Base-by-base conservation (phyloP, 2,888 invertebrate genomes). In the Catocala sponsa region DNA sequence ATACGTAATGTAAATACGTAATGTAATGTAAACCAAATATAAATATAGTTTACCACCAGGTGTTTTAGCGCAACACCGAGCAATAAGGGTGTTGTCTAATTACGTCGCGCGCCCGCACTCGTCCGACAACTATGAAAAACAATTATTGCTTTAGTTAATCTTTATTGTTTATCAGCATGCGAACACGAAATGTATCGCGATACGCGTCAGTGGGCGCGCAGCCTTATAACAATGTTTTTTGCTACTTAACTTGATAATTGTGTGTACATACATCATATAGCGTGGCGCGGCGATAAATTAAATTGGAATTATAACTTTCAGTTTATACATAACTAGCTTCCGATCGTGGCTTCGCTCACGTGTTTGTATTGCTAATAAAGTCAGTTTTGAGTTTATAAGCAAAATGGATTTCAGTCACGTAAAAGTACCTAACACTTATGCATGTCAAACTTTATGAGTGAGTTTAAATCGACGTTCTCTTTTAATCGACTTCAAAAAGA, bases 161-260 rank as follows among this genome's bases (percentile, higher is more conserved):
- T 72, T 72, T 72, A 76, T 74, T 76, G 57, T 64, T 69, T 67
- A 76, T 76, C 76, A 65, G 59, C 76, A 76, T 62, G 68, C 74
- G 76, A 76, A 67, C 72, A 67, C 63, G 72, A 75, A 71, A 70
- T 67, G 64, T 68, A 71, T 66, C 66, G 61, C 55, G 76, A 68
- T 60, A 72, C 70, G 68, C 74, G 61, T 69, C 70, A 72, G 67
- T 72, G 66, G 65, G 52, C 65, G 61, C 54, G 47, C 48, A 61
- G 59, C 68, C 38, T 57, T 71, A 13, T 11, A 46, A 46, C 35
- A 72, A 72, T 25, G 56, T 38, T 75, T 72, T 75, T 75, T 65
- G 54, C 56, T 68, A 53, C 60, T 63, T 70, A 65, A 63, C 70
- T 75, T 55, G 59, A 66, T 69, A 69, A 72, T 66, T 53, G 56